A percentile compares a stretch with the other conserved stretches of the same genome.
These are phyloP conservation scores for Triplophysa bombifrons DNA, from an alignment of 2,797 vertebrate genomes.

Conservation along the genomic window DNA sequence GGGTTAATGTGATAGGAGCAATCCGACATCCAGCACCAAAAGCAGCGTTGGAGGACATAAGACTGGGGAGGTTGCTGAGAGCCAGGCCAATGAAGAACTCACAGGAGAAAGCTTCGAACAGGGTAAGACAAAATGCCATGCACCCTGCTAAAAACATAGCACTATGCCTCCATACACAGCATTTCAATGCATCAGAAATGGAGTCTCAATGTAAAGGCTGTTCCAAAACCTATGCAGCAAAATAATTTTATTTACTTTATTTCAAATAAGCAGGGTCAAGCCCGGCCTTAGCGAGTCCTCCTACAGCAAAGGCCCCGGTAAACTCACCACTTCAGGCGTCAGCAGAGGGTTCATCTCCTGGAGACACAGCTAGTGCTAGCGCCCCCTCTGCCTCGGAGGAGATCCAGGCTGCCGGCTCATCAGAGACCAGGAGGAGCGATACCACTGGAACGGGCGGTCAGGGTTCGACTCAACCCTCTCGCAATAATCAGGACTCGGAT, in stretches of 20 bases:
- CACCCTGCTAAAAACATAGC: neutral
- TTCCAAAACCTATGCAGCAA: too few relatives aligned
- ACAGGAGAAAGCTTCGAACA: conserved; percentile 66
- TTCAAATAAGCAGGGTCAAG: conserved; percentile 36
- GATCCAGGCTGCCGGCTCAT: conserved; percentile 58
- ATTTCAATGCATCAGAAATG: too few relatives aligned
- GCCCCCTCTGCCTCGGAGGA: conserved; percentile 44
- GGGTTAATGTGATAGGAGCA: conserved; percentile 78
- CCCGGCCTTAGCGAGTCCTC: conserved; percentile 47
- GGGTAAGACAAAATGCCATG: conserved; percentile 70
- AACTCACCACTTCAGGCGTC: conserved; percentile 20
- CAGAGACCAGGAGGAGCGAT: conserved; percentile 73
- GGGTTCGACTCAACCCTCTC: conserved; percentile 71
- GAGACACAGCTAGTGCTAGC: neutral
- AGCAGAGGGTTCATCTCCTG: conserved; percentile 52
- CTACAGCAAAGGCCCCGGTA: conserved; percentile 58
- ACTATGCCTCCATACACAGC: neutral
- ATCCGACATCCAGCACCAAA: conserved; percentile 85
- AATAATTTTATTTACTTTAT: neutral
- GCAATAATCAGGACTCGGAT: conserved; percentile 87
- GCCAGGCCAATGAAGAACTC: conserved; percentile 65
- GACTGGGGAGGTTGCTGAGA: conserved; percentile 71
- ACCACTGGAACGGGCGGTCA: conserved; percentile 61
- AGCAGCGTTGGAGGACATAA: conserved; percentile 81
- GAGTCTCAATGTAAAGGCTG: too few relatives aligned